Evolutionary conservation across 2,113 vertebrate species (phyloP), one percentile per base, ranked within the genome.

Genomic region (Sakesphorus luctuosus): DNA sequence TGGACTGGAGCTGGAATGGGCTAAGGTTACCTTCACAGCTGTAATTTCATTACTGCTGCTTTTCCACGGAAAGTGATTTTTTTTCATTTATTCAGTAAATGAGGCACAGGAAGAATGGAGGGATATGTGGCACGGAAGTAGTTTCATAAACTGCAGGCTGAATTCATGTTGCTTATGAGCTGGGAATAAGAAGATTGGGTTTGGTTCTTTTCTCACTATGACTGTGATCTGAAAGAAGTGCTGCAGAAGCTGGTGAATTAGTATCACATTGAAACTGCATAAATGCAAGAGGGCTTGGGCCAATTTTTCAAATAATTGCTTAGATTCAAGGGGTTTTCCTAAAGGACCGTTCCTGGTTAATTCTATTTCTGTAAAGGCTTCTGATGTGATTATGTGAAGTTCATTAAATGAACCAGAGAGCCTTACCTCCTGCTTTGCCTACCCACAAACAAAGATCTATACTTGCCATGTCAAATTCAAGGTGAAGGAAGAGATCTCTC

Each of bases 61-160:
- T 97, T 96, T 84, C 94, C 89, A 87, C 2, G 11, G 96, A 84
- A 93, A 83, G 85, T 89, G 72, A 47, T 78, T 85, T 85, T 56
- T 52, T 96, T 96, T 87, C 89, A 95, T 91, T 96, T 92, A 62
- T 73, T 95, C 87, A 90, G 71, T 79, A 93, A 96, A 62, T 94
- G 52, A 94, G 87, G 80, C 65, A 90, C 61, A 65, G 71, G 91
- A 93, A 83, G 81, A 94, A 86, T 11, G 68, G 78, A 91, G 35
- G 36, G 47, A 72, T 90, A 44, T 81, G 87, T 81, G 80, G 80
- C 66, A 92, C 8, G 52, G 89, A 96, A 95, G 94, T 93, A 75
- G 86, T 93, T 95, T 94, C 88, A 44, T 89, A 91, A 80, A 81
- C 78, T 49, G 16, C 47, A 68, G 50, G 53, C 77, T 90, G 80